A percentile compares a stretch with the other conserved stretches of the same genome.
Evolutionary conservation across 1,140 invertebrate species (phyloP).

Genomic region (Dendrolimus kikuchii): DNA sequence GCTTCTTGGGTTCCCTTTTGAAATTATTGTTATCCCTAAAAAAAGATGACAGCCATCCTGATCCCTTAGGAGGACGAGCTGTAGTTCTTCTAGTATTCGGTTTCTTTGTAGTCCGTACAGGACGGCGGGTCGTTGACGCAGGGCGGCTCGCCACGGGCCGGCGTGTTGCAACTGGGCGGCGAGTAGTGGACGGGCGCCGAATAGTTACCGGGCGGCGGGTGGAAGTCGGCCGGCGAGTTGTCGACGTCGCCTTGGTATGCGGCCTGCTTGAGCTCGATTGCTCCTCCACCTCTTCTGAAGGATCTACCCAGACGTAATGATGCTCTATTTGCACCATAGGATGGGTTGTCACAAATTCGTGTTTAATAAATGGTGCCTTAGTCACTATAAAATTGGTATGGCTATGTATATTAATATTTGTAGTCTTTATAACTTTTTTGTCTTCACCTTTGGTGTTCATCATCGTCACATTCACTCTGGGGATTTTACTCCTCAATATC

Average conservation of each 20-base stretch:
- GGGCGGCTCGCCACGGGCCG: constrained; percentile 14
- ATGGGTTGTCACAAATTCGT: constrained; percentile 14
- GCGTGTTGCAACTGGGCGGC: constrained; percentile 22
- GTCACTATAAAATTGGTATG: constrained; percentile 60
- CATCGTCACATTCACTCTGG: constrained; percentile 43
- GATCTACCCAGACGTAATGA: constrained; percentile 34
- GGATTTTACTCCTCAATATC: constrained; percentile 35
- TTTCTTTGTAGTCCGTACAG: constrained; percentile 30
- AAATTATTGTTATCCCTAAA: constrained; percentile 33
- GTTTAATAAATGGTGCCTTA: constrained; percentile 28
- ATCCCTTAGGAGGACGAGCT: constrained; percentile 29
- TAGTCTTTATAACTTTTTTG: constrained; percentile 54
- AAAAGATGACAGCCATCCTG: constrained; percentile 44
- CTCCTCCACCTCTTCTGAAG: constrained; percentile 8
- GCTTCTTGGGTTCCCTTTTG: constrained; percentile 39
- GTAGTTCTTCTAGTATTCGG: constrained; percentile 29
- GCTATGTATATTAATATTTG: constrained; percentile 55
- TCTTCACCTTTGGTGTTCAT: constrained; percentile 42
- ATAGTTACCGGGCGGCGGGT: constrained; percentile 13
- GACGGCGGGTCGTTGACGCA: constrained; percentile 16
- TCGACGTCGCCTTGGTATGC: constrained; percentile 7
- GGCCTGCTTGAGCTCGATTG: constrained; percentile 19
- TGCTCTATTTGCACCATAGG: constrained; percentile 28
- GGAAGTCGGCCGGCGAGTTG: constrained; percentile 10
- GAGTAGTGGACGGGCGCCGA: constrained; percentile 16